Conservation (phyloP, 1,140 invertebrate species). For the Protaetia brevitarsis region DNA sequence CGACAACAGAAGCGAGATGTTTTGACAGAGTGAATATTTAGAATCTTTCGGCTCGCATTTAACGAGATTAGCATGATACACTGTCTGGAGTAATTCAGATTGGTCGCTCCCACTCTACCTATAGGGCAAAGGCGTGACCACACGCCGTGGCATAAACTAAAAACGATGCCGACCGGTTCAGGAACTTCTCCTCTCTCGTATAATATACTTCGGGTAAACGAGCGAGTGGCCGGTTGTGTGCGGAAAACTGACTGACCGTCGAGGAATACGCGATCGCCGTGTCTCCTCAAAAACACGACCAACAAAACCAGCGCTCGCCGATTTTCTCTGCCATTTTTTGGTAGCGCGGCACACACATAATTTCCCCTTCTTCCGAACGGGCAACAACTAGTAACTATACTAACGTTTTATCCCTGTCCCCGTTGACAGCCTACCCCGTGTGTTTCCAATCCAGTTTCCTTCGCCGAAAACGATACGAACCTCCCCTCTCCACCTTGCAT, state of each 20-base stretch:
- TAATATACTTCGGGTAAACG: too few species aligned
- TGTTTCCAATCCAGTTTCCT: neutral
- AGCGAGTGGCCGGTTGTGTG: too few species aligned
- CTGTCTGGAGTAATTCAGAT: conserved; percentile 43
- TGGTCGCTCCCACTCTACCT: conserved; percentile 46
- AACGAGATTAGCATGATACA: conserved; percentile 46
- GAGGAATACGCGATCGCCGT: conserved; percentile 16
- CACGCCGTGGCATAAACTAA: conserved; percentile 35
- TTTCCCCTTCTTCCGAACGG: conserved; percentile 31
- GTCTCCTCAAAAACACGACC: conserved; percentile 24
- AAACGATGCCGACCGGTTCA: too few species aligned
- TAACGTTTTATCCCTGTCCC: conserved; percentile 19
- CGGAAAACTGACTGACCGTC: too few species aligned
- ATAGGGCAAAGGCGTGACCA: conserved; percentile 38
- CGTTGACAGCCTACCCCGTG: conserved; percentile 35
- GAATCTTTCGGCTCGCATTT: conserved; percentile 45
- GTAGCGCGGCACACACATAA: conserved; percentile 28
- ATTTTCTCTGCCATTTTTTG: conserved; percentile 44
- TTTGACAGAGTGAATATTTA: conserved; percentile 50
- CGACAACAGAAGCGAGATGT: conserved; percentile 42
- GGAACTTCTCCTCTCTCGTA: too few species aligned
- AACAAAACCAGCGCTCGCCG: conserved; percentile 20
- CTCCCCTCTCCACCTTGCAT: conserved; percentile 27
- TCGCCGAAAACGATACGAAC: neutral
- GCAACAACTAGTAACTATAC: neutral